Conservation (phyloP, 2,888 invertebrate species). For the Adineta ricciae region DNA sequence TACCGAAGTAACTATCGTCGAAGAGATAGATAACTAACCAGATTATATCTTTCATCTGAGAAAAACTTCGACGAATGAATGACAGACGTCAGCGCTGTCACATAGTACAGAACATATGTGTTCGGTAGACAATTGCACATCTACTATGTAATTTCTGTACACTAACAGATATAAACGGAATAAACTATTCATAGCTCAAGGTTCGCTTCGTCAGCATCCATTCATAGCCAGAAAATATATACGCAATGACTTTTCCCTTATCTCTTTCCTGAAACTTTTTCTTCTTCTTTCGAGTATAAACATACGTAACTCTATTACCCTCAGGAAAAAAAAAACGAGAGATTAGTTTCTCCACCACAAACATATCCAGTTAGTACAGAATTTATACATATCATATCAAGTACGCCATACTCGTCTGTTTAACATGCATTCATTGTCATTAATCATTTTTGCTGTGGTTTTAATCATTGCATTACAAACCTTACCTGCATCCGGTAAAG, state of each 20-base stretch:
- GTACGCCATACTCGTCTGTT: neutral
- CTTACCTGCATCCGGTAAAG: neutral
- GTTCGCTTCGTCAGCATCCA: neutral
- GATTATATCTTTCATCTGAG: neutral
- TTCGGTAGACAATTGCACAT: neutral
- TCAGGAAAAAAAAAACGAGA: neutral
- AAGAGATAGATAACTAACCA: neutral
- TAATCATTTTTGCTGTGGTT: neutral
- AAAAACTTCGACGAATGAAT: neutral
- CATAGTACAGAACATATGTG: neutral
- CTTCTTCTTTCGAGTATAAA: neutral
- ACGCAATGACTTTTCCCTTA: neutral
- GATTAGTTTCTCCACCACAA: neutral
- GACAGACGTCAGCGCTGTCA: neutral
- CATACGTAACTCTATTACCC: neutral
- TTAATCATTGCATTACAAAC: neutral
- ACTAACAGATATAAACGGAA: neutral
- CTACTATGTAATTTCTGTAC: neutral
- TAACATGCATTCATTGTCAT: neutral
- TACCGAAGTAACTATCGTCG: neutral
- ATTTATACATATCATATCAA: neutral
- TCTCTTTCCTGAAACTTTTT: neutral
- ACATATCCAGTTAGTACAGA: neutral
- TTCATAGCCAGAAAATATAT: neutral
- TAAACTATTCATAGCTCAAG: neutral